Evolutionary conservation across 2,113 vertebrate genomes (phyloP).

Genomic region (Archilochus colubris): DNA sequence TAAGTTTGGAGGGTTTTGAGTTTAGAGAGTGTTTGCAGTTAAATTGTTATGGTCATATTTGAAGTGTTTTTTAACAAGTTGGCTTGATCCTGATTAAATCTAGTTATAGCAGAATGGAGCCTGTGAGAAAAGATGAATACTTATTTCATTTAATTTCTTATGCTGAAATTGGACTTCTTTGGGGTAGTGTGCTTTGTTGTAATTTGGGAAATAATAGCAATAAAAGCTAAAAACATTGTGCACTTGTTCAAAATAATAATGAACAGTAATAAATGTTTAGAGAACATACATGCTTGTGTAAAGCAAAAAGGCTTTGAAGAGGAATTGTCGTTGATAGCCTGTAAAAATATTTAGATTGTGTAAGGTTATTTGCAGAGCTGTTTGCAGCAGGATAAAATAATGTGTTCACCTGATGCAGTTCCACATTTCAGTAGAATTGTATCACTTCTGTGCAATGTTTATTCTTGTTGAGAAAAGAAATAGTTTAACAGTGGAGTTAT

Average conservation of each 20-base stretch:
- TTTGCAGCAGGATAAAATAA: neutral
- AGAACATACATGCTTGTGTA: neutral
- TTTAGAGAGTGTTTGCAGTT: neutral
- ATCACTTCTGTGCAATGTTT: slow-evolving; percentile 2
- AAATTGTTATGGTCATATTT: neutral
- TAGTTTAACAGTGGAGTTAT: neutral
- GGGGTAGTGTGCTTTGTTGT: neutral
- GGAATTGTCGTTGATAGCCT: neutral
- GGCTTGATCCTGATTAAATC: neutral
- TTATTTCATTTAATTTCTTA: neutral
- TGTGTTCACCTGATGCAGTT: slow-evolving; percentile 3
- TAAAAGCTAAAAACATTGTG: neutral
- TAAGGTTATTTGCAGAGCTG: neutral
- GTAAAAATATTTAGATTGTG: slow-evolving; percentile 32
- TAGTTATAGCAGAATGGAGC: neutral
- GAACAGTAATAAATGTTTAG: neutral
- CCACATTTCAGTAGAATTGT: neutral
- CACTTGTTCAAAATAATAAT: neutral
- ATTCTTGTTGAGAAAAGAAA: slow-evolving; percentile 24
- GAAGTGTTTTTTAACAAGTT: neutral
- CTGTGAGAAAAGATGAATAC: neutral
- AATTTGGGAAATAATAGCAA: neutral
- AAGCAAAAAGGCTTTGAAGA: neutral
- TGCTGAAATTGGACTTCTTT: neutral
- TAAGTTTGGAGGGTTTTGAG: neutral